phyloP scores from a whole-genome alignment of 2,113 vertebrate genomes.

The Aix galericulata region DNA sequence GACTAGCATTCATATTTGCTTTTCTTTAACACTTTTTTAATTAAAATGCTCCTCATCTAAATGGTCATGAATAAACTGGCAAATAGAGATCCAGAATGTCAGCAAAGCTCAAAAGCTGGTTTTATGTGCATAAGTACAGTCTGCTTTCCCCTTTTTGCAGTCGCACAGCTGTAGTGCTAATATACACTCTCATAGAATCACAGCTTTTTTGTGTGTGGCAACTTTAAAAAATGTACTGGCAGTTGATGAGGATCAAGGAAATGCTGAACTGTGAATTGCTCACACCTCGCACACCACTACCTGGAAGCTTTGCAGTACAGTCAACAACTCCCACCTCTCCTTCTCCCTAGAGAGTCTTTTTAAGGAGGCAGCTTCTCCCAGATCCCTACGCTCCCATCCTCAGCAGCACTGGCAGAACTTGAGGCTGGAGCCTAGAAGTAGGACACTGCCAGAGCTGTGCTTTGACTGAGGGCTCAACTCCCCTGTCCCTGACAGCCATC shows the following conservation, averaged over 20 bases:
- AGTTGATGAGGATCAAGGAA: constrained; percentile 8
- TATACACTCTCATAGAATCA: neutral
- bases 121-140: neutral
- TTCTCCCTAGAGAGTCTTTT: neutral
- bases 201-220: neutral
- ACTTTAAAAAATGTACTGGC: neutral
- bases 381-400: neutral
- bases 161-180: neutral
- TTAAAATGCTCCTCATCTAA: neutral
- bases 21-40: neutral
- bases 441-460: neutral
- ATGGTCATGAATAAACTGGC: neutral
- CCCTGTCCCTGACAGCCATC: neutral
- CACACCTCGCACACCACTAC: neutral
- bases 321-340: neutral
- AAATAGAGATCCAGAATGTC: neutral
- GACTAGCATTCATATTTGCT: neutral
- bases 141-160: neutral
- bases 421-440: neutral
- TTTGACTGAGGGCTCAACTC: neutral
- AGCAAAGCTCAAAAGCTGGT: neutral
- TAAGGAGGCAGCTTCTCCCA: neutral
- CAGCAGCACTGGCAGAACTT: neutral
- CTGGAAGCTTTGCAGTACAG: neutral
- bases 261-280: constrained; percentile 19